Evolutionary conservation across 2,888 invertebrate genomes (phyloP).

Genomic region (Aspidiotus rigidus): DNA sequence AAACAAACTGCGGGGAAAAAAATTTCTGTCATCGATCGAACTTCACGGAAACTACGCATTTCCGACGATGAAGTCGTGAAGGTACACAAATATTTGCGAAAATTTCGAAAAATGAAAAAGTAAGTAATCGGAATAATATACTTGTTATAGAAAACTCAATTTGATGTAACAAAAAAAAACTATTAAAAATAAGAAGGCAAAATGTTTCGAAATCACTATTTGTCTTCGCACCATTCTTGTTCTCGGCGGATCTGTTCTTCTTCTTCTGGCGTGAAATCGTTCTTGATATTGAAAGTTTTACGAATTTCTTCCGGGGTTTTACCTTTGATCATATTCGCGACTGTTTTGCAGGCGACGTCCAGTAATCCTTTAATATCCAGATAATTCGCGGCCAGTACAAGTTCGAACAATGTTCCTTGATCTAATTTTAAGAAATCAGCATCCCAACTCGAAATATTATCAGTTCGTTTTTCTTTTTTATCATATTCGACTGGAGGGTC

Average conservation of each 20-base stretch:
- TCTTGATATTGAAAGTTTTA: conserved; percentile 93
- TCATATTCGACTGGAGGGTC: conserved; percentile 95
- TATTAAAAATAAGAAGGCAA: no score
- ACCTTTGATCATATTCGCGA: conserved; percentile 97
- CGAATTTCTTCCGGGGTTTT: conserved; percentile 96
- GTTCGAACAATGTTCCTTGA: conserved; percentile 56
- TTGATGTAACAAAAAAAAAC: no score
- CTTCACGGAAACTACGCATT: no score
- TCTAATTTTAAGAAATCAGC: conserved; percentile 98
- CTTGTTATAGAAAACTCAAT: no score
- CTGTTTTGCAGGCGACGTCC: conserved; percentile 97
- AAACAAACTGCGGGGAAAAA: no score
- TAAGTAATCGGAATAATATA: no score
- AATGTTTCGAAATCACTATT: conserved; percentile 46
- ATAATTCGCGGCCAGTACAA: conserved; percentile 74
- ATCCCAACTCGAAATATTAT: conserved; percentile 98
- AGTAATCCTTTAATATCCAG: conserved; percentile 89
- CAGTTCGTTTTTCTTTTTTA: conserved; percentile 95
- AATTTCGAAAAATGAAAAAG: no score
- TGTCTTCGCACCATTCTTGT: conserved; percentile 90
- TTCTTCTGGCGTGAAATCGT: conserved; percentile 90
- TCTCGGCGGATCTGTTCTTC: conserved; percentile 97
- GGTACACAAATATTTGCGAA: no score
- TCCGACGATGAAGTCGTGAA: no score
- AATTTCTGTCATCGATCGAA: no score